Evolutionary conservation across 2,113 vertebrate species (phyloP).

Genomic region (Lophura nycthemera): DNA sequence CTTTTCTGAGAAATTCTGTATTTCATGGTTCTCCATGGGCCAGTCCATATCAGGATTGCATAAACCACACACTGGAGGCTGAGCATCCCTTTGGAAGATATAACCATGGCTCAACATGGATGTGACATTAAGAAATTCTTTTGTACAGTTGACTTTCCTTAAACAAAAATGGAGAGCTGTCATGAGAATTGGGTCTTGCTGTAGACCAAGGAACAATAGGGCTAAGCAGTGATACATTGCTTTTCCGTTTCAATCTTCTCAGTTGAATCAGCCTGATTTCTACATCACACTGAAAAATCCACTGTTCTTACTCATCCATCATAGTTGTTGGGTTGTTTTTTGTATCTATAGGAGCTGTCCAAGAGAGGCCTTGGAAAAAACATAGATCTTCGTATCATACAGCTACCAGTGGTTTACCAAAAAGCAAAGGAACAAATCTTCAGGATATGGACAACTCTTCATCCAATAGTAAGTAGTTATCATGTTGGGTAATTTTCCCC

Average conservation of each 20-base stretch:
- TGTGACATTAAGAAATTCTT: not conserved
- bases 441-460: slow-evolving; percentile 82
- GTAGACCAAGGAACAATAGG: fast-evolving
- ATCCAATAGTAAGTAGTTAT: slow-evolving; percentile 79
- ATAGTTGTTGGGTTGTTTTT: not conserved
- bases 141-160: not conserved
- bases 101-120: not conserved
- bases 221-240: not conserved
- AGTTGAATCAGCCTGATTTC: not conserved
- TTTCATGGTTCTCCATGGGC: not conserved
- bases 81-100: not conserved
- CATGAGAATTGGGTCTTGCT: not conserved
- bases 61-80: not conserved
- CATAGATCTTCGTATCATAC: slow-evolving; percentile 65
- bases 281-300: not conserved
- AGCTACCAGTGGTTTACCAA: slow-evolving; percentile 84
- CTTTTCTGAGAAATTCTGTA: not conserved
- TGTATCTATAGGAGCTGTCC: slow-evolving; percentile 76
- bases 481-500: not conserved
- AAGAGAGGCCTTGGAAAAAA: slow-evolving; percentile 76
- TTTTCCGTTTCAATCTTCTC: not conserved
- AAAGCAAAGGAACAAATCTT: slow-evolving; percentile 75
- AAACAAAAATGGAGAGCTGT: not conserved
- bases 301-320: not conserved
- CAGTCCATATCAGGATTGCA: not conserved